These are phyloP conservation scores for Petrocephalus microphthalmus DNA, from an alignment of 2,113 vertebrate species.

Conservation along the genomic window DNA sequence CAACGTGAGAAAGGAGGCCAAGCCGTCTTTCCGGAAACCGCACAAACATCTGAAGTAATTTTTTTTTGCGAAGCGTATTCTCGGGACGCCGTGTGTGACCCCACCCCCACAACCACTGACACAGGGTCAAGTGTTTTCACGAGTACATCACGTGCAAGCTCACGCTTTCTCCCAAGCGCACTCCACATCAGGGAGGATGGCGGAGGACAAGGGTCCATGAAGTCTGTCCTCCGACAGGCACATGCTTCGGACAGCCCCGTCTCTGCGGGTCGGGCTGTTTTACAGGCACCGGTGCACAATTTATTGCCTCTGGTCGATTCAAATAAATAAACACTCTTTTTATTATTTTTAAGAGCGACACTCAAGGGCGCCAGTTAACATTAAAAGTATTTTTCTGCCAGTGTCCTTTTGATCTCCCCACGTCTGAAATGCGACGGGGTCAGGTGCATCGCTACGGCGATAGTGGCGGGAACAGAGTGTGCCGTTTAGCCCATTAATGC, in stretches of 20 bases:
- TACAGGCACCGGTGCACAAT: background rate
- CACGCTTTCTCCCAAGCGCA: background rate
- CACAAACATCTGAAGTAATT: background rate
- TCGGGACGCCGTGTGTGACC: background rate
- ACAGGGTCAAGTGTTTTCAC: background rate
- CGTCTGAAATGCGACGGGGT: background rate
- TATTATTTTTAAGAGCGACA: slow-evolving; percentile 1
- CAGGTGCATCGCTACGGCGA: background rate
- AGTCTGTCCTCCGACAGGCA: background rate
- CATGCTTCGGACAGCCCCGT: background rate
- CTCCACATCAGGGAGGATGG: background rate
- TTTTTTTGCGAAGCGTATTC: background rate
- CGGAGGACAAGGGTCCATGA: background rate
- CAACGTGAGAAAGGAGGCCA: background rate
- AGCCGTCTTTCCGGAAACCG: background rate
- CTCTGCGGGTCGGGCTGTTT: background rate
- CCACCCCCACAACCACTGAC: background rate
- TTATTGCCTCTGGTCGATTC: slow-evolving; percentile 1
- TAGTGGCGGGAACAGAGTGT: background rate
- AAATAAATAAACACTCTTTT: slow-evolving; percentile 8
- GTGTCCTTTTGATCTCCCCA: background rate
- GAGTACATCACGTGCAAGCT: background rate
- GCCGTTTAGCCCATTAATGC: too few relatives aligned
- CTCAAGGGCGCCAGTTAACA: background rate
- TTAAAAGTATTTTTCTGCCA: background rate